Evolutionary conservation across 2,888 invertebrate genomes (phyloP), one percentile per base, ranked within the genome.

Genomic region (Dolomedes plantarius): DNA sequence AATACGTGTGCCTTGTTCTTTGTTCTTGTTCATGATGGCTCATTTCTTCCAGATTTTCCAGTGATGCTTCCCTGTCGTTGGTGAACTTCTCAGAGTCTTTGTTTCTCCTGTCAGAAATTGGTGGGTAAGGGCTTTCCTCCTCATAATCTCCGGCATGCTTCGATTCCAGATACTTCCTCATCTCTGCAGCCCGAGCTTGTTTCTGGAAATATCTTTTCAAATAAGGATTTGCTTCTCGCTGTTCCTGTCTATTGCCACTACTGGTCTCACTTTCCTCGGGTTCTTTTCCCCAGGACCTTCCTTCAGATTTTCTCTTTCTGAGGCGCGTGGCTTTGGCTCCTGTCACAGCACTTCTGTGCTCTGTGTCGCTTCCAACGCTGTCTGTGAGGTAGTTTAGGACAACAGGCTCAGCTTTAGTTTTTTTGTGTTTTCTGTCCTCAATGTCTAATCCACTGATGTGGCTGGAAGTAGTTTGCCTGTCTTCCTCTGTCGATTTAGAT

Each of bases 331-430:
- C 71, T 65, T 86, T 86, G 0, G 67, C n/a, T 0, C 67, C 80
- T 11, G 67, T 23, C 16, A 69, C 1, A 0, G 28, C 23, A 29
- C 69, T 80, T 19, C 68, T 28, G 27, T 85, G 41, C 39, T 86
- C 86, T n/a, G 86, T 86, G n/a, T 86, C 86, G 31, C 86, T 86
- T 28, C 80, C 86, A 0, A 86, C 86, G 31, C 86, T 86, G 46
- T 86, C 86, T 5, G 86, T 73, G 3, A 74, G 46, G 29, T 69
- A 39, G 16, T 62, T 56, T 7, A 19, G 50, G 6, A 16, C 36
- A 0, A 27, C 0, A 31, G 11, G 16, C 5, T 71, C 62, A 3
- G 41, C 32, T 29, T 39, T 64, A 0, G 28, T 13, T 5, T 6
- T 28, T 16, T 29, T 41, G 19, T 7, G 27, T 13, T 23, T 11